Conservation (phyloP, 2,797 vertebrate species). For the Siniperca undulata region DNA sequence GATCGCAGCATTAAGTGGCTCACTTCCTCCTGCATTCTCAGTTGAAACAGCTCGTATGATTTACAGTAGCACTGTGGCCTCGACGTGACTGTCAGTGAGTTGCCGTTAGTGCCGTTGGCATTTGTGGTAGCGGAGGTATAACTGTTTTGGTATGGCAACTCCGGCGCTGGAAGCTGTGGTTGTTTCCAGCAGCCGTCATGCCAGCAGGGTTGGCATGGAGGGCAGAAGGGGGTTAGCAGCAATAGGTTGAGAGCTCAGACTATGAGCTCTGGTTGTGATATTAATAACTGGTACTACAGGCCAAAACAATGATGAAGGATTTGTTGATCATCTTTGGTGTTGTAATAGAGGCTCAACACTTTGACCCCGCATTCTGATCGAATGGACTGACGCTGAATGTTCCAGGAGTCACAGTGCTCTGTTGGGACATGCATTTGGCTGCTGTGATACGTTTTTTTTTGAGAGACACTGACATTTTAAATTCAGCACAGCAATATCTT, state of each 20-base stretch:
- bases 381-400: not conserved
- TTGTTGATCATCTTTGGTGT: constrained; percentile 38
- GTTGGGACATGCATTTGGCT: not conserved
- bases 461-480: not conserved
- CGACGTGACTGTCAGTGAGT: constrained; percentile 8
- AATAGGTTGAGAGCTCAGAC: constrained; percentile 23
- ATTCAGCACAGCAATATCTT: not conserved
- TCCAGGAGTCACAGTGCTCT: not conserved
- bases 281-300: constrained; percentile 34
- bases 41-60: constrained; percentile 14
- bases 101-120: constrained; percentile 24
- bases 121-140: constrained; percentile 12
- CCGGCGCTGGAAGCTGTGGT: constrained; percentile 11
- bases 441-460: not conserved
- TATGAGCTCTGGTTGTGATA: constrained; percentile 40
- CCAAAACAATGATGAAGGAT: constrained; percentile 36
- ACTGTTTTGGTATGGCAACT: constrained; percentile 32
- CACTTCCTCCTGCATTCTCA: not conserved
- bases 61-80: constrained; percentile 18
- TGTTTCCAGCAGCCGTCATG: constrained; percentile 18
- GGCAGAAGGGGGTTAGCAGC: not conserved
- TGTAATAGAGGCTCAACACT: constrained; percentile 45
- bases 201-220: constrained; percentile 39
- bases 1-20: constrained; percentile 34
- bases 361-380: not conserved